Evolutionary conservation across 2,113 vertebrate genomes (phyloP).

Genomic region (Crotalus viridis): DNA sequence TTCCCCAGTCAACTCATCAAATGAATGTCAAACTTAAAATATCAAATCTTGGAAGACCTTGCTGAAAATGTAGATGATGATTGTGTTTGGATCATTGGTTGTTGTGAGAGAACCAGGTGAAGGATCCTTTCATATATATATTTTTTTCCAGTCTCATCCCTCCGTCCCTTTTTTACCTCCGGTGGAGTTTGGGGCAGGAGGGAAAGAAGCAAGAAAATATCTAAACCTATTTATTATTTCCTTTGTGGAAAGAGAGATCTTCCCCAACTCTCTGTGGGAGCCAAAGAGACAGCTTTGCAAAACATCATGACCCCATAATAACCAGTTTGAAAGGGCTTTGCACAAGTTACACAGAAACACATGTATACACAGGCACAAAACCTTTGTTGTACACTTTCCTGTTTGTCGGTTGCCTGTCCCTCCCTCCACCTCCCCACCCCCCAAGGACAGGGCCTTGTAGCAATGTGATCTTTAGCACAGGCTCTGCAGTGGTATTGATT

Average conservation of each 20-base stretch:
- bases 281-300: neutral
- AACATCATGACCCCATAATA: neutral
- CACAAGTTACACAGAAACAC: neutral
- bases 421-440: constrained; percentile 37
- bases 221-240: neutral
- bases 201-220: neutral
- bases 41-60: neutral
- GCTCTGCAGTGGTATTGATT: constrained; percentile 57
- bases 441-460: constrained; percentile 68
- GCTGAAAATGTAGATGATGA: neutral
- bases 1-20: neutral
- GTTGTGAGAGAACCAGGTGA: neutral
- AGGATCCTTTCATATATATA: neutral
- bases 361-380: neutral
- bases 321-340: neutral
- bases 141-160: neutral
- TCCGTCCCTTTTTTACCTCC: neutral
- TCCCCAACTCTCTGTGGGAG: neutral
- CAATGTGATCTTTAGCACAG: constrained; percentile 80
- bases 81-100: neutral
- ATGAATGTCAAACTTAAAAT: neutral
- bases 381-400: neutral
- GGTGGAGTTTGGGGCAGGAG: neutral
- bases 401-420: constrained; percentile 8
- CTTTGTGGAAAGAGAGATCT: neutral